phyloP scores from a whole-genome alignment of 2,797 vertebrate genomes.

The Sciurus carolinensis region DNA sequence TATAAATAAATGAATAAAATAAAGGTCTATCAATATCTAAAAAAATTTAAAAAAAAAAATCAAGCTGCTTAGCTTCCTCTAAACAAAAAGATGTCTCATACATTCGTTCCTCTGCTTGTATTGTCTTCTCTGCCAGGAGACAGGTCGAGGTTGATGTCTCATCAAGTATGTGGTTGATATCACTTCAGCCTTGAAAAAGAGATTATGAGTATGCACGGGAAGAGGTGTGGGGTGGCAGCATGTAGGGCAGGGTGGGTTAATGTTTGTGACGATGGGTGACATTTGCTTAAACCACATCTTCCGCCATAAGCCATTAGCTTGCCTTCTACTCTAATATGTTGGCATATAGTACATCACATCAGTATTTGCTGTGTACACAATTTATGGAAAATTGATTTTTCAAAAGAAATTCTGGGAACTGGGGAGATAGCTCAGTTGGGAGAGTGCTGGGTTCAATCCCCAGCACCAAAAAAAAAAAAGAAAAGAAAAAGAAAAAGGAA shows the following conservation, averaged over 20 bases:
- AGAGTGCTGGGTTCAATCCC: too few species aligned
- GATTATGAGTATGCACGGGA: not conserved
- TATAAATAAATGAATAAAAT: too few species aligned
- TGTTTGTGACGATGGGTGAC: conserved; percentile 68
- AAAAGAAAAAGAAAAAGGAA: not conserved
- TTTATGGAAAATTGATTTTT: conserved; percentile 48
- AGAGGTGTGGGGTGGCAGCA: not conserved
- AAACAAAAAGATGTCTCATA: not conserved
- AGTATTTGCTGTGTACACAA: conserved; percentile 28
- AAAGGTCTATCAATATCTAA: too few species aligned
- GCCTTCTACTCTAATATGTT: conserved; percentile 48
- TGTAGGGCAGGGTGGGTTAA: conserved; percentile 54
- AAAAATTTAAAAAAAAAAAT: conserved; percentile 32
- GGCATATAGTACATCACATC: conserved; percentile 41
- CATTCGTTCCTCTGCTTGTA: not conserved
- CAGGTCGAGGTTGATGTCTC: not conserved
- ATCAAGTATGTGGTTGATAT: not conserved
- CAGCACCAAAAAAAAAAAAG: too few species aligned
- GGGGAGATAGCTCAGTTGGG: too few species aligned
- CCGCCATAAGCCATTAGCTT: conserved; percentile 43
- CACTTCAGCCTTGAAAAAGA: conserved; percentile 2
- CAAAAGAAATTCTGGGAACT: not conserved
- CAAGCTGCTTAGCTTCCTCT: conserved; percentile 31
- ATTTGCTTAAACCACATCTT: conserved; percentile 75
- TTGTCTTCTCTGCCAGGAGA: conserved; percentile 8